A percentile compares a stretch with the other conserved stretches of the same genome.
Conservation (phyloP, 2,888 invertebrate genomes). For the Cryptus armator region DNA sequence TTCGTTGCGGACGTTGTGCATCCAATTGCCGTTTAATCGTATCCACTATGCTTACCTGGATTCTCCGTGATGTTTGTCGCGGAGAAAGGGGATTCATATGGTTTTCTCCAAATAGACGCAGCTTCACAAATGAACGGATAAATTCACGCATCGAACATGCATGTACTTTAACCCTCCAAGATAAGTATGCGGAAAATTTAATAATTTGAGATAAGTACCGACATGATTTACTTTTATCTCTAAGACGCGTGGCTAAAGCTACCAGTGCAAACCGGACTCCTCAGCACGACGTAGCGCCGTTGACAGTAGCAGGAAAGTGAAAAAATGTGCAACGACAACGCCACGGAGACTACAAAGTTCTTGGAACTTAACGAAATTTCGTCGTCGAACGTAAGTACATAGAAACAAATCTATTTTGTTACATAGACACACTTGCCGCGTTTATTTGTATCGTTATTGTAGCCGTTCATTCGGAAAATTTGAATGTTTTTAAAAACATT, state of each 20-base stretch:
- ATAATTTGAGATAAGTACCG: conserved; percentile 25
- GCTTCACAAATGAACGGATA: neutral
- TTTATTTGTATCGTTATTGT: too few species aligned
- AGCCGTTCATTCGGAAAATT: too few species aligned
- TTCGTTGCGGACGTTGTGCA: too few species aligned
- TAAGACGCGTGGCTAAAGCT: neutral
- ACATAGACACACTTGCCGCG: too few species aligned
- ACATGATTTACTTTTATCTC: conserved; percentile 24
- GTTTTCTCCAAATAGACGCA: neutral
- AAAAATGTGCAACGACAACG: conserved; percentile 55
- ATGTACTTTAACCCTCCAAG: conserved; percentile 54
- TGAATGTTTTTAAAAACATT: too few species aligned
- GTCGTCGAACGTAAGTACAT: conserved; percentile 84
- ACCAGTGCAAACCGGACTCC: conserved; percentile 5
- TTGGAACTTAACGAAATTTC: conserved; percentile 86
- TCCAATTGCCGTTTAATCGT: too few species aligned
- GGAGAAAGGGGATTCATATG: too few species aligned
- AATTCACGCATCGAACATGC: neutral
- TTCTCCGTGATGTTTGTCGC: too few species aligned
- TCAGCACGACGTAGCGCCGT: conserved; percentile 16
- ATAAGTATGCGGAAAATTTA: conserved; percentile 47
- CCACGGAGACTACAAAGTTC: conserved; percentile 82
- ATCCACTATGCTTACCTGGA: too few species aligned
- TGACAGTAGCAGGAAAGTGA: neutral
- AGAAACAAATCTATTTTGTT: neutral